Base-by-base conservation (phyloP, 2,113 vertebrate species). In the Gadus macrocephalus region DNA sequence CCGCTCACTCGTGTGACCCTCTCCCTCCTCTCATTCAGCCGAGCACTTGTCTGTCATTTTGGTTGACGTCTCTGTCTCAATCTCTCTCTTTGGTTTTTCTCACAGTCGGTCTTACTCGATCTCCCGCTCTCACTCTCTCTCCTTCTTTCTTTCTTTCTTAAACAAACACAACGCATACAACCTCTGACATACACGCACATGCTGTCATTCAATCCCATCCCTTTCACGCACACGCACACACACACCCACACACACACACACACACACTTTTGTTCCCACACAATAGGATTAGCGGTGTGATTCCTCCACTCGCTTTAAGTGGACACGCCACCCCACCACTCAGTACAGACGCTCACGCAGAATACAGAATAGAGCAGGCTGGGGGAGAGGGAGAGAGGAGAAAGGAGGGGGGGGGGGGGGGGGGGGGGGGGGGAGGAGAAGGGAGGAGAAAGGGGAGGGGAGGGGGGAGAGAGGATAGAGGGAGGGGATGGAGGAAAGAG, bases 241-340 rank as follows among this genome's bases (percentile, higher is more conserved):
- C 68, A 49, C 38, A 20, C 59, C 27, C 15, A 16, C 64, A 28
- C 74, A 67, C 64, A 35, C 71, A 66, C 64, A 53, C 80, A 78
- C 64, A 72, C 55, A 67, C 66, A 8, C 76, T 76, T 80, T 84
- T 83, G 82, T 88, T 80, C 83, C 80, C 67, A 28, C 75, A 85
- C 86, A 89, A 86, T 87, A 81, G 85, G 83, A 90, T 90, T 89
- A 91, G 79, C 76, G 77, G 78, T 81, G 85, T 86, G 83, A 86
- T 85, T 85, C 81, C 72, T 82, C 78, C 77, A 86, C 83, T 89
- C 72, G 78, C 85, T 81, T 87, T 81, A 88, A 86, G 82, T 86
- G 80, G 83, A 82, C 79, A 83, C 73, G 76, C 80, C 74, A 88
- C 82, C 86, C 85, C 85, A 90, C 86, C 83, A 89, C 84, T 89